Percentiles rank a stretch among this genome's conserved stretches.
These are phyloP conservation scores for Baryphthengus martii DNA, from an alignment of 2,113 vertebrate genomes.

Conservation along the genomic window DNA sequence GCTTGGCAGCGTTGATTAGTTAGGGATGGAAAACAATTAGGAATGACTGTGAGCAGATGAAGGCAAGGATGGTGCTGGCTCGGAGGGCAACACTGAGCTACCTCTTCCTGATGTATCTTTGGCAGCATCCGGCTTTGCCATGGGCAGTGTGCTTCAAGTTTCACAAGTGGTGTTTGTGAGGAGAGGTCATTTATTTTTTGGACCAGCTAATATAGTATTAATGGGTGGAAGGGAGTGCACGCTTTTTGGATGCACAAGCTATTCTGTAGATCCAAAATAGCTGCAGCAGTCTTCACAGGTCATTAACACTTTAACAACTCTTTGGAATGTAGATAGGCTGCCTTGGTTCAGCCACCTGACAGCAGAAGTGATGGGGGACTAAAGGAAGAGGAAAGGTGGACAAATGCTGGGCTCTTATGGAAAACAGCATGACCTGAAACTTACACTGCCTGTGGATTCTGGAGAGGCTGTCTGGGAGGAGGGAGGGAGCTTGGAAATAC, in stretches of 20 bases:
- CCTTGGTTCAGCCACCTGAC: background rate
- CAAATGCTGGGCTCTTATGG: background rate
- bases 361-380: background rate
- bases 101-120: background rate
- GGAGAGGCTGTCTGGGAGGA: background rate
- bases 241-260: background rate
- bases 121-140: background rate
- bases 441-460: background rate
- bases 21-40: background rate
- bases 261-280: slow-evolving; percentile 9
- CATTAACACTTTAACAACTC: slow-evolving; percentile 2
- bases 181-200: background rate
- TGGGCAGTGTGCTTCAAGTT: background rate
- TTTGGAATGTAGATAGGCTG: background rate
- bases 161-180: background rate
- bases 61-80: background rate
- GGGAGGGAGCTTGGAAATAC: background rate
- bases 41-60: background rate
- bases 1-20: background rate
- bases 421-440: background rate
- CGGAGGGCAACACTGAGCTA: background rate
- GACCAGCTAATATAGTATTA: background rate
- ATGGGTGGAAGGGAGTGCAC: background rate
- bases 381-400: background rate
- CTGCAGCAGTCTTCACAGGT: slow-evolving; percentile 18